These are phyloP conservation scores for Lerema accius DNA, from an alignment of 1,140 invertebrate genomes.

Conservation along the genomic window DNA sequence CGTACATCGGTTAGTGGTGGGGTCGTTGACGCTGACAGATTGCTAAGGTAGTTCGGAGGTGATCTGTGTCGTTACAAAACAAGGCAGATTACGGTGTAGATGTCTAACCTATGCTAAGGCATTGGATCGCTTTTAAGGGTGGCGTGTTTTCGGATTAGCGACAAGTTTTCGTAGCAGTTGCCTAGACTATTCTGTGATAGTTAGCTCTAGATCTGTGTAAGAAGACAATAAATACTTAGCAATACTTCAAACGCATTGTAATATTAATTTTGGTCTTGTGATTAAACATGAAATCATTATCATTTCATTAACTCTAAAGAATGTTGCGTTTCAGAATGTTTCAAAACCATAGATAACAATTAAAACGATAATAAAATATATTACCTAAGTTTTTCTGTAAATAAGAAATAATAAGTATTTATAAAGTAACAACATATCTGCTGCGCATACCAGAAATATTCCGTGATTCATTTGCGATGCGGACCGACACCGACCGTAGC, in stretches of 20 bases:
- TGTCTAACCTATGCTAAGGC: conserved; percentile 15
- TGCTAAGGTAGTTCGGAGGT: conserved; percentile 22
- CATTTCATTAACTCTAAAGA: too few species aligned
- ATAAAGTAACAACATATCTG: background rate
- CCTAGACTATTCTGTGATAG: background rate
- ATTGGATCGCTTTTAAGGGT: conserved; percentile 18
- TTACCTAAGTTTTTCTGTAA: conserved; percentile 12
- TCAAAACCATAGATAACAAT: background rate
- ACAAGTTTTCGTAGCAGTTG: conserved; percentile 3
- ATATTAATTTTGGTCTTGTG: too few species aligned
- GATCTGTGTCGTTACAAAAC: conserved; percentile 23
- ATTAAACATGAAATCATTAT: too few species aligned
- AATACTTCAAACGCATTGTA: too few species aligned
- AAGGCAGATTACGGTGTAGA: conserved; percentile 19
- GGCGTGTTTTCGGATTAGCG: conserved; percentile 21
- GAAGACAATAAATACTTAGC: background rate
- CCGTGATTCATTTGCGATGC: background rate
- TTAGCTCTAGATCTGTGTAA: conserved; percentile 8
- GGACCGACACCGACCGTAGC: too few species aligned
- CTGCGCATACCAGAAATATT: background rate
- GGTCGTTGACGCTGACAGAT: conserved; percentile 32
- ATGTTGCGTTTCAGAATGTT: too few species aligned
- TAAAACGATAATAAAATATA: conserved; percentile 15
- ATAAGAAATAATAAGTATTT: conserved; percentile 17
- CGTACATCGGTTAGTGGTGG: conserved; percentile 52